Evolutionary conservation across 2,888 invertebrate species (phyloP).

Genomic region (Polyploca ridens): DNA sequence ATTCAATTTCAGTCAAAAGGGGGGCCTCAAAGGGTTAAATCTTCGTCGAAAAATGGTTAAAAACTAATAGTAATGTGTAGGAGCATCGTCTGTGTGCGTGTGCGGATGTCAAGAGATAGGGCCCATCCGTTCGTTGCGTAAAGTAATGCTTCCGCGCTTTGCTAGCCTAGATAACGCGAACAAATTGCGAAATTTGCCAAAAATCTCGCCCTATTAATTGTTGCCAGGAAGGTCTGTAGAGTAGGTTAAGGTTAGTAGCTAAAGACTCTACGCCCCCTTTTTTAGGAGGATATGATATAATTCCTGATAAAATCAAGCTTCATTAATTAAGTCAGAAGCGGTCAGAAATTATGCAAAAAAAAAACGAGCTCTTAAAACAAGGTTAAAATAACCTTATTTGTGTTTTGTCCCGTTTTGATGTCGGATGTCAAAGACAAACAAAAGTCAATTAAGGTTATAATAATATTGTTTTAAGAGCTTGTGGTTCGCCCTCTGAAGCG

Average conservation of each 20-base stretch:
- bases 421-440: too few species aligned
- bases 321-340: too few species aligned
- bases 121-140: constrained; percentile 44
- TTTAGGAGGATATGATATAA: not conserved
- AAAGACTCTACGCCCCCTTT: not conserved
- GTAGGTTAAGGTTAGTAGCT: not conserved
- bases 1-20: not conserved
- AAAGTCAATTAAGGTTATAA: too few species aligned
- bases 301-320: too few species aligned
- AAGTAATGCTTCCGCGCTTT: constrained; percentile 61
- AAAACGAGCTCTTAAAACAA: too few species aligned
- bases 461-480: too few species aligned
- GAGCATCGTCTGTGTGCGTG: constrained; percentile 35
- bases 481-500: too few species aligned
- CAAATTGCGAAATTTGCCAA: constrained; percentile 77
- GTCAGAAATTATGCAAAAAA: too few species aligned
- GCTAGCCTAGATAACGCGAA: constrained; percentile 65
- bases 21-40: not conserved
- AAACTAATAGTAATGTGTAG: constrained; percentile 34
- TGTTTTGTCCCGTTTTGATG: too few species aligned
- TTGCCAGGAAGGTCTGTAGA: constrained; percentile 15
- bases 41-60: constrained; percentile 24
- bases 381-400: too few species aligned
- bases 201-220: constrained; percentile 31
- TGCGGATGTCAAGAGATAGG: constrained; percentile 52